Conservation (phyloP, 2,113 vertebrate genomes). For the Paratilapia polleni region DNA sequence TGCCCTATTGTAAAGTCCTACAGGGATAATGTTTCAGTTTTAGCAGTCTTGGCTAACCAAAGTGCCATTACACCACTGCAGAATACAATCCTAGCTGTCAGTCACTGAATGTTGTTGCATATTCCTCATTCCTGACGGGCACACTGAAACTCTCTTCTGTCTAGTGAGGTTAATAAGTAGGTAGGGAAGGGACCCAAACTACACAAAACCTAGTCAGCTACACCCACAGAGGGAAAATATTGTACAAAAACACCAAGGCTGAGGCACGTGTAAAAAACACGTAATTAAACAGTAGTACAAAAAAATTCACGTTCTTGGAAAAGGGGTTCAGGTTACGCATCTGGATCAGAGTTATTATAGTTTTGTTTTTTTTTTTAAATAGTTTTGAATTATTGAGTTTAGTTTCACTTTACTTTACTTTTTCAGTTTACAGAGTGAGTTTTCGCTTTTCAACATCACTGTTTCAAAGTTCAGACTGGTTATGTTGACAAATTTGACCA, state of each 20-base stretch:
- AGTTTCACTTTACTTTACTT: too few species aligned
- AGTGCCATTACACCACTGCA: background rate
- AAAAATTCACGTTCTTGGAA: background rate
- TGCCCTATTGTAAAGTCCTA: background rate
- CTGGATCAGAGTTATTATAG: too few species aligned
- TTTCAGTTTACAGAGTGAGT: background rate
- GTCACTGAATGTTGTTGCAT: background rate
- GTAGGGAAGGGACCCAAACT: background rate
- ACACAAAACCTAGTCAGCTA: background rate
- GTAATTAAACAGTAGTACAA: background rate
- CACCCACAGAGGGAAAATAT: background rate
- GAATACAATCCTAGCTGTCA: background rate
- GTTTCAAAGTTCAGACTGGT: background rate
- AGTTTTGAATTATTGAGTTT: background rate
- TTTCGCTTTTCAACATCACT: background rate
- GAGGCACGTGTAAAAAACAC: background rate
- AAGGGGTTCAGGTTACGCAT: too few species aligned
- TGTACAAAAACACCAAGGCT: background rate
- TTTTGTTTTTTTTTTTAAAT: background rate
- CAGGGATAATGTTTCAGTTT: background rate
- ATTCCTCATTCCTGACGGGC: slow-evolving; percentile 3
- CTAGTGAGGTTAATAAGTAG: background rate
- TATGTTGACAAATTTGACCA: background rate
- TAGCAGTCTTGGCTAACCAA: background rate
- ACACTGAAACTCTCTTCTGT: background rate